Evolutionary conservation across 2,797 vertebrate species (phyloP), one percentile per base, ranked within the genome.

Genomic region (Mormyrops boulengeri): DNA sequence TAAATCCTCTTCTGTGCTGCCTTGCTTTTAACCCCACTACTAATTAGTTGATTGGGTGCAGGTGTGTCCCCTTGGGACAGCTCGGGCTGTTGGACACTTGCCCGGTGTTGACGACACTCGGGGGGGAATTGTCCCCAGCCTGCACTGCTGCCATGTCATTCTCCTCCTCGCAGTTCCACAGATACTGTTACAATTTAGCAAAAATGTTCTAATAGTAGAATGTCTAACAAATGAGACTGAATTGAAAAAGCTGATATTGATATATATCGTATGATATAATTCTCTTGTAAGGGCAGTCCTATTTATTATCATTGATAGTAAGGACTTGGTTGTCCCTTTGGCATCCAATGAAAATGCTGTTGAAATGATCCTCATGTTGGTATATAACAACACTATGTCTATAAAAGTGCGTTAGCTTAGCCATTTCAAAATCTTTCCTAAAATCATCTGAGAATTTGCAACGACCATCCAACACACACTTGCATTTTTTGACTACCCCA

Each of bases 251-350:
- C 73, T 9, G 49, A 77, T 57, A 77, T 19, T 86, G 22, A 30
- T 53, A 88, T 90, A 90, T 89, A 90, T 22, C 11, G 88, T 91
- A 38, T 69, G 94, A 95, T 94, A 92, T 53, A 60, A 85, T 73
- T 60, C 88, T 90, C 22, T 60, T 41, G 47, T 88, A 34, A 38
- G 88, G 73, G 30, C 52, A 41, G 93, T 92, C 85, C 49, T 86
- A 26, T 86, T 55, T 50, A 86, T 86, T 17, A 53, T 30, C 85
- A 22, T 38, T 12, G 30, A 53, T 38, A 55, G 12, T 53, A 86
- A 86, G 85, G 22, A 14, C 3, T 26, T 86, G 26, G 50, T 55
- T 19, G 22, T 86, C 50, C 50, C 26, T 53, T 12, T 30, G 50
- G 77, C 60, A 26, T 62, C 11, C 8, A 66, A 8, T 30, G 22